Percentiles rank a stretch among this genome's conserved stretches.
phyloP scores from a whole-genome alignment of 2,888 invertebrate genomes.

The Hyposoter dolosus region DNA sequence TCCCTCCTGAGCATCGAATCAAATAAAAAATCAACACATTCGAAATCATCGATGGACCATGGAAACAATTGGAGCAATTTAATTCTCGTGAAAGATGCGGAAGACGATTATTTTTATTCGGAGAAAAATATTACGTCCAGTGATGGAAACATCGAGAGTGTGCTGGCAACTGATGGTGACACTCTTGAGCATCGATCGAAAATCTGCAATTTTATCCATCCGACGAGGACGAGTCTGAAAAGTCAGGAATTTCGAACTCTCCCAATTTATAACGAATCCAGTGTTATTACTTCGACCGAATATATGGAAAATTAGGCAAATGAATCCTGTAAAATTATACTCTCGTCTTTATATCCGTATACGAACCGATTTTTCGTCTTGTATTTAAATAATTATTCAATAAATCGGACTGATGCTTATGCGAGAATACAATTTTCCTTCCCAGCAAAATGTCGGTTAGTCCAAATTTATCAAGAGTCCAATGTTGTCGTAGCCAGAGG shows the following conservation, averaged over 20 bases:
- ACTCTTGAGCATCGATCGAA: not conserved
- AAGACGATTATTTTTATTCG: not conserved
- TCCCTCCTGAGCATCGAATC: not conserved
- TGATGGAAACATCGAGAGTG: not conserved
- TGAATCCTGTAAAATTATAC: not conserved
- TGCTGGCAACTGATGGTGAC: constrained; percentile 20
- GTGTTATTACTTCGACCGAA: not conserved
- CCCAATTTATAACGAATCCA: constrained; percentile 12
- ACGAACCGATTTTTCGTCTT: not conserved
- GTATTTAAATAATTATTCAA: not conserved
- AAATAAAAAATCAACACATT: not conserved
- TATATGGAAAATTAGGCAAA: not conserved
- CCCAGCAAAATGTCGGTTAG: too few species aligned
- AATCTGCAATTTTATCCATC: constrained; percentile 5
- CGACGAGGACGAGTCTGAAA: not conserved
- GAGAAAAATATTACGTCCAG: not conserved
- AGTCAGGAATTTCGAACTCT: constrained; percentile 33
- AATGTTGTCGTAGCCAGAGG: too few species aligned
- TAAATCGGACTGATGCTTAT: not conserved
- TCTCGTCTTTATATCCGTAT: not conserved
- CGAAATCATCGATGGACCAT: not conserved
- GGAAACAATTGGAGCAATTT: not conserved
- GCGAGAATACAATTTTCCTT: too few species aligned
- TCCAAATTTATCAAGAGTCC: too few species aligned
- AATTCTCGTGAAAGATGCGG: not conserved